A percentile compares a stretch with the other conserved stretches of the same genome.
Evolutionary conservation across 2,888 invertebrate species (phyloP).

Genomic region (Iphiclides podalirius): DNA sequence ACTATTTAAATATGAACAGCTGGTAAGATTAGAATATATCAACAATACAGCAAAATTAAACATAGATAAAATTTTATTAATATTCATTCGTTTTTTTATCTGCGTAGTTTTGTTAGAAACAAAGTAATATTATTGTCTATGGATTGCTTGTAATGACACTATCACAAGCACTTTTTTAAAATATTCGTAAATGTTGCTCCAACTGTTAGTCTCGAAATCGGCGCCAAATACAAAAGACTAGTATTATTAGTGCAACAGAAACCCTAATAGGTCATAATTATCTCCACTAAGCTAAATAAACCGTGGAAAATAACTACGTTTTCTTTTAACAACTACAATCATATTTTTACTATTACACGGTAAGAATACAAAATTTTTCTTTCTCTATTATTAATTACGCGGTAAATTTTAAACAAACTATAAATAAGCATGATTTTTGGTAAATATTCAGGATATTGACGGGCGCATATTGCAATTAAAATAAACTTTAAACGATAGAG

Average conservation of each 20-base stretch:
- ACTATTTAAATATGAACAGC: background rate
- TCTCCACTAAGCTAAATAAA: constrained; percentile 1
- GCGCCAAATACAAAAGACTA: background rate
- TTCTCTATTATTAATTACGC: background rate
- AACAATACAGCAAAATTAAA: background rate
- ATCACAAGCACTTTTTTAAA: background rate
- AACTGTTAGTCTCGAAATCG: no score
- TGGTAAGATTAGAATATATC: background rate
- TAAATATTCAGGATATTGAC: background rate
- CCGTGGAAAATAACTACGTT: no score
- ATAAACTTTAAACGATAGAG: no score
- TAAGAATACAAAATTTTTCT: background rate
- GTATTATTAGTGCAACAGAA: constrained; percentile 3
- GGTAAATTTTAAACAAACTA: background rate
- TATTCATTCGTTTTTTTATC: background rate
- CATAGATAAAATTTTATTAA: background rate
- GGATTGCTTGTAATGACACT: background rate
- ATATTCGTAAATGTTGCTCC: background rate
- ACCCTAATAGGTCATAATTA: background rate
- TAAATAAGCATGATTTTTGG: no score
- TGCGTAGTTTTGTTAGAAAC: background rate
- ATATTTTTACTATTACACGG: background rate
- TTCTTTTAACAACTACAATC: no score
- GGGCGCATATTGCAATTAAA: no score
- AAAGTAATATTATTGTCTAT: constrained; percentile 7